phyloP scores from a whole-genome alignment of 2,888 invertebrate genomes.

The Exephanes ischioxanthus region DNA sequence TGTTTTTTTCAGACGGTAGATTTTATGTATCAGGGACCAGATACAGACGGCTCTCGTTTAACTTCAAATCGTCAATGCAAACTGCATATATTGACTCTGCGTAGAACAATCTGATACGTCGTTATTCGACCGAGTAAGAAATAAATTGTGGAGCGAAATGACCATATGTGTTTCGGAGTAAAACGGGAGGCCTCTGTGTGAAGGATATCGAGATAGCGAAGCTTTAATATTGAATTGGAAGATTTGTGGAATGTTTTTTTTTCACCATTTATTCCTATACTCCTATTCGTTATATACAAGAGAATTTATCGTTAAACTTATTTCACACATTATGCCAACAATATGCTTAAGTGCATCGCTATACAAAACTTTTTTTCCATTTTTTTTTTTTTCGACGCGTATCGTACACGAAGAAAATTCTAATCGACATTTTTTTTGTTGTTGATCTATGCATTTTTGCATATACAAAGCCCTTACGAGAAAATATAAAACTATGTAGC shows the following conservation, averaged over 20 bases:
- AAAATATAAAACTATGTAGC: constrained; percentile 50
- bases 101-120: neutral
- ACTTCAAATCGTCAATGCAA: neutral
- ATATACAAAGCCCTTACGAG: constrained; percentile 48
- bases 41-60: neutral
- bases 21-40: neutral
- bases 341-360: constrained; percentile 56
- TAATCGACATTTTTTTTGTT: constrained; percentile 3
- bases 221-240: neutral
- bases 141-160: neutral
- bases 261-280: constrained; percentile 49
- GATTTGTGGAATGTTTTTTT: neutral
- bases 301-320: constrained; percentile 52
- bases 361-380: constrained; percentile 52
- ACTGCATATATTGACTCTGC: neutral
- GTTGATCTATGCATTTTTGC: constrained; percentile 14
- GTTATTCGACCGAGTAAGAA: neutral
- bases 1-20: neutral
- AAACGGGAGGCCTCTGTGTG: neutral
- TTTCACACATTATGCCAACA: constrained; percentile 55
- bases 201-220: constrained; percentile 8
- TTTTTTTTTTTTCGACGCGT: constrained; percentile 14
- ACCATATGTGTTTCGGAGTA: too few relatives aligned
- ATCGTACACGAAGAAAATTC: neutral
- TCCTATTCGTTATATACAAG: constrained; percentile 49